A percentile compares a stretch with the other conserved stretches of the same genome.
Conservation (phyloP, 30 jellyfish, hydroid and myxozoan genomes). For the Hydractinia symbiolongicarpus region DNA sequence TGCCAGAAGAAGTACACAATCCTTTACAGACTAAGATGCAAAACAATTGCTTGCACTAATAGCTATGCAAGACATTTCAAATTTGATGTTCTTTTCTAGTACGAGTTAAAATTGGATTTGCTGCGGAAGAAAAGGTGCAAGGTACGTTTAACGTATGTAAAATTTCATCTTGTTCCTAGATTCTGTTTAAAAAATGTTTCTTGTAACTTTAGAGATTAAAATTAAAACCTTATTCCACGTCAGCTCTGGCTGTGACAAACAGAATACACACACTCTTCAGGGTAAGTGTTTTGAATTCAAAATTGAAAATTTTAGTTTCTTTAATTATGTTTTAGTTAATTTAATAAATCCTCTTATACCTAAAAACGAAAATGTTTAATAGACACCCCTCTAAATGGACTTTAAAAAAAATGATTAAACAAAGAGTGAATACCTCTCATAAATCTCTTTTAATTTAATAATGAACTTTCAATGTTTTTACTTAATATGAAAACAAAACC, state of each 20-base stretch:
- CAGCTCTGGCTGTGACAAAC: slow-evolving; percentile 10
- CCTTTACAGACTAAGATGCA: no score
- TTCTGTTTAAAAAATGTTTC: not conserved
- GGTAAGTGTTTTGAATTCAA: slow-evolving; percentile 8
- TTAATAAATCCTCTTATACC: no score
- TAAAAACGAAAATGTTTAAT: no score
- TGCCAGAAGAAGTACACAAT: no score
- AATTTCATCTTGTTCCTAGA: not conserved
- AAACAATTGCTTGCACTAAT: no score
- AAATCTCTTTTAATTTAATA: no score
- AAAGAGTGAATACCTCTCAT: no score
- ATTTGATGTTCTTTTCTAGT: slow-evolving; percentile 29
- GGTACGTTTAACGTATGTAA: slow-evolving; percentile 30
- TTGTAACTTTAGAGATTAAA: slow-evolving; percentile 10
- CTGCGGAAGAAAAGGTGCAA: slow-evolving; percentile 57
- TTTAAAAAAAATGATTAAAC: no score
- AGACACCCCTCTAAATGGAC: no score
- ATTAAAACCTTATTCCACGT: slow-evolving; percentile 11
- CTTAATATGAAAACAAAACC: no score
- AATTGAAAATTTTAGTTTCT: not conserved
- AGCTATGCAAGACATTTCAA: no score
- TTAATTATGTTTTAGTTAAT: not conserved
- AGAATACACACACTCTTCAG: slow-evolving; percentile 18
- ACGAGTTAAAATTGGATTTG: slow-evolving; percentile 71
- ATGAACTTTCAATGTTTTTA: no score